Evolutionary conservation across 2,888 invertebrate species (phyloP).

Genomic region (Sinhomidia bicolor): DNA sequence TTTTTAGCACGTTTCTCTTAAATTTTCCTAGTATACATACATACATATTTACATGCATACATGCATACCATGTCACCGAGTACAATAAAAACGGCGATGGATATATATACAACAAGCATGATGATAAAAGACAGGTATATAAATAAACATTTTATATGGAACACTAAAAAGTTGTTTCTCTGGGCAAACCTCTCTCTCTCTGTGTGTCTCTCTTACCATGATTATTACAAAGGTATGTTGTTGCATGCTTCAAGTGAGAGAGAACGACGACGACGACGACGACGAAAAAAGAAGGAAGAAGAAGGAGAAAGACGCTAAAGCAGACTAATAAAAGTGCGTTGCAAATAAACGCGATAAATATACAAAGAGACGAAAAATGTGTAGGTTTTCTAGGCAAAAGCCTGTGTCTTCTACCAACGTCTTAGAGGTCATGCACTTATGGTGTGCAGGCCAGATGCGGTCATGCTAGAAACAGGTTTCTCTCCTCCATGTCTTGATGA

Average conservation of each 20-base stretch:
- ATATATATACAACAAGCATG: neutral
- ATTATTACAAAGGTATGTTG: conserved; percentile 36
- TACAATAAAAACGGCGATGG: neutral
- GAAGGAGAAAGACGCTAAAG: conserved; percentile 14
- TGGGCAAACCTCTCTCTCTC: conserved; percentile 20
- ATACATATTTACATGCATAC: neutral
- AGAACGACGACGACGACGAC: conserved; percentile 21
- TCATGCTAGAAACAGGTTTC: conserved; percentile 80
- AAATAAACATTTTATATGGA: conserved; percentile 41
- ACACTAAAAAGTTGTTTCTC: conserved; percentile 30
- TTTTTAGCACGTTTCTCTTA: conserved; percentile 21
- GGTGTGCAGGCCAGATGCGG: conserved; percentile 81
- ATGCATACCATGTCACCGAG: neutral
- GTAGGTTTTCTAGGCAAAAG: conserved; percentile 79
- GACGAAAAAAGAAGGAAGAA: conserved; percentile 5
- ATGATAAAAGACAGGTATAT: conserved; percentile 11
- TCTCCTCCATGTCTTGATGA: conserved; percentile 73
- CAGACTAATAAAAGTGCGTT: conserved; percentile 71
- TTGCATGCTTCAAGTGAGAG: neutral
- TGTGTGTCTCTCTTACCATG: conserved; percentile 1
- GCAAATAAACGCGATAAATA: conserved; percentile 78
- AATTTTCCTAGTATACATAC: too few relatives aligned
- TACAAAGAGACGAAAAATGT: conserved; percentile 75
- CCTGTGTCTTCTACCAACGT: conserved; percentile 76
- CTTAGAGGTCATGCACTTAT: conserved; percentile 81